Evolutionary conservation across 2,888 invertebrate genomes (phyloP).

Genomic region (Polydrusus pterygomalis): DNA sequence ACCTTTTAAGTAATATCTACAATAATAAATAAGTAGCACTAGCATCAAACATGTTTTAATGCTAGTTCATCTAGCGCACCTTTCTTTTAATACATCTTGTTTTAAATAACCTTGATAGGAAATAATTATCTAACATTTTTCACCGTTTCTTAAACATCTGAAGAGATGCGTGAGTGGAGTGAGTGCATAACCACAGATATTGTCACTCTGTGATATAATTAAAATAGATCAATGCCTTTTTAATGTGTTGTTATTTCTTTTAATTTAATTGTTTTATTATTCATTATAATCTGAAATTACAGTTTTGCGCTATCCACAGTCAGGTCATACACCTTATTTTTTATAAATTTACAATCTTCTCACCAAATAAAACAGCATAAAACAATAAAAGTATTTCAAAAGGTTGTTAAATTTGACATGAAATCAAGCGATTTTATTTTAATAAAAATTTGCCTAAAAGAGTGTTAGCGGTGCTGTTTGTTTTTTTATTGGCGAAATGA

Average conservation of each 20-base stretch:
- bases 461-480: no score
- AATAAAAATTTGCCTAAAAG: neutral
- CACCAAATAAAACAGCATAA: neutral
- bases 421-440: neutral
- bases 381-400: neutral
- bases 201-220: no score
- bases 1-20: no score
- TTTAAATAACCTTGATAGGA: no score
- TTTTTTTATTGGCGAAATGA: neutral
- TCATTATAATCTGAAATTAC: neutral
- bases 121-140: no score
- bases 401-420: neutral
- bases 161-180: no score
- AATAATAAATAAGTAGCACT: no score
- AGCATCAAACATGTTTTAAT: no score
- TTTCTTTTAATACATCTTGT: no score
- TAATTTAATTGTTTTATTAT: neutral
- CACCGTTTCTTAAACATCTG: no score
- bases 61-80: no score
- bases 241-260: neutral
- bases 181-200: no score
- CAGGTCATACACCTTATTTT: neutral
- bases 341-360: neutral
- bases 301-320: neutral
- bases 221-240: neutral